A percentile compares a stretch with the other conserved stretches of the same genome.
Evolutionary conservation across 2,113 vertebrate species (phyloP).

Genomic region (Turdus rufiventris): DNA sequence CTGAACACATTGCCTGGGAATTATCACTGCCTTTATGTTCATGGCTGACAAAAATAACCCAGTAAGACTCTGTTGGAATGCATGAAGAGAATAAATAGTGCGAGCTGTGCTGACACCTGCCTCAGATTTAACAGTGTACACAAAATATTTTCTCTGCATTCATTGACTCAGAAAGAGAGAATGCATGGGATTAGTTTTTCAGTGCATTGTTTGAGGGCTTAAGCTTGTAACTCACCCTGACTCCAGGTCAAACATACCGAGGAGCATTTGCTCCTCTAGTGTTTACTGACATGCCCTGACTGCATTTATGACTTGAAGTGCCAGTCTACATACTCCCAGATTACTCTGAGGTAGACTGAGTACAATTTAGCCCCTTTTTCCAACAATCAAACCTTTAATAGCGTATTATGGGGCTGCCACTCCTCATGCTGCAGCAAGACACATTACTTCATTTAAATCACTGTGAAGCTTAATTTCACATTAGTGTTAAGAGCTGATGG

Average conservation of each 20-base stretch:
- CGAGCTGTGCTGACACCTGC: neutral
- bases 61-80: neutral
- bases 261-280: neutral
- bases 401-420: neutral
- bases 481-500: neutral
- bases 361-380: neutral
- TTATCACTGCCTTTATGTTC: neutral
- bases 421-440: neutral
- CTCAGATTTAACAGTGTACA: neutral
- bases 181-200: neutral
- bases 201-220: neutral
- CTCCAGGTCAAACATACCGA: neutral
- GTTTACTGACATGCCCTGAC: neutral
- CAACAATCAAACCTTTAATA: neutral
- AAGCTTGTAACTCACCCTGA: neutral
- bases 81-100: neutral
- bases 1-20: neutral
- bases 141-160: neutral
- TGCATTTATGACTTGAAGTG: neutral
- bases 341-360: neutral
- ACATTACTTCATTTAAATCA: neutral
- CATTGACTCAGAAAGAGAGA: neutral
- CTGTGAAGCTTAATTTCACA: neutral
- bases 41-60: neutral
- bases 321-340: neutral